Percentiles rank a stretch among this genome's conserved stretches.
phyloP scores from a whole-genome alignment of 1,140 invertebrate genomes.

The Amphibalanus amphitrite region DNA sequence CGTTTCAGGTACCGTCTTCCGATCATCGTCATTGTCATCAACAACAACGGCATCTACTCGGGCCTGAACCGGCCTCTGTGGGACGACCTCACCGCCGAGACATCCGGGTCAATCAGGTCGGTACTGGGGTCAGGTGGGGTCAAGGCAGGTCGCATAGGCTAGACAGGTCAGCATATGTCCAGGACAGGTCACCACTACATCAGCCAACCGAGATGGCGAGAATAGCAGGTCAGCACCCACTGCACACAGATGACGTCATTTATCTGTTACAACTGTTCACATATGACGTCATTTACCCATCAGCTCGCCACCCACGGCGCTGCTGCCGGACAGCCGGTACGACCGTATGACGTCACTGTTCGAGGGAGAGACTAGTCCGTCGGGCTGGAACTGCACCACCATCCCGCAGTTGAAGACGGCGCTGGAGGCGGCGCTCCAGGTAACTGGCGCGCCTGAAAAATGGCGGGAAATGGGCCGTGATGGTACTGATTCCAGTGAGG shows the following conservation, averaged over 20 bases:
- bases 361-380: slow-evolving; percentile 36
- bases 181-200: too few relatives aligned
- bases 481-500: too few relatives aligned
- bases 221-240: too few relatives aligned
- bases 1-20: slow-evolving; percentile 67
- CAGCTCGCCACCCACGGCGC: slow-evolving; percentile 45
- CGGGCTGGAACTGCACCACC: not conserved
- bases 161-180: slow-evolving; percentile 45
- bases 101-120: not conserved
- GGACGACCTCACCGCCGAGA: not conserved
- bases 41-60: slow-evolving; percentile 88
- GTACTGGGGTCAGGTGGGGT: not conserved
- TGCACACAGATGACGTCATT: slow-evolving; percentile 34
- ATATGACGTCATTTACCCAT: not conserved
- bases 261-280: too few relatives aligned
- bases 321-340: slow-evolving; percentile 60
- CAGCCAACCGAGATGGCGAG: too few relatives aligned
- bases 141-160: slow-evolving; percentile 26
- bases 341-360: slow-evolving; percentile 80
- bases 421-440: not conserved
- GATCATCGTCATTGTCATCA: slow-evolving; percentile 76
- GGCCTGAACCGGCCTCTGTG: slow-evolving; percentile 30
- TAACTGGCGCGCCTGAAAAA: too few relatives aligned
- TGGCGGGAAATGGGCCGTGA: too few relatives aligned
- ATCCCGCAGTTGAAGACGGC: not conserved